Percentiles rank a stretch among this genome's conserved stretches.
phyloP scores from a whole-genome alignment of 2,797 vertebrate genomes.

The Macroramphosus scolopax region DNA sequence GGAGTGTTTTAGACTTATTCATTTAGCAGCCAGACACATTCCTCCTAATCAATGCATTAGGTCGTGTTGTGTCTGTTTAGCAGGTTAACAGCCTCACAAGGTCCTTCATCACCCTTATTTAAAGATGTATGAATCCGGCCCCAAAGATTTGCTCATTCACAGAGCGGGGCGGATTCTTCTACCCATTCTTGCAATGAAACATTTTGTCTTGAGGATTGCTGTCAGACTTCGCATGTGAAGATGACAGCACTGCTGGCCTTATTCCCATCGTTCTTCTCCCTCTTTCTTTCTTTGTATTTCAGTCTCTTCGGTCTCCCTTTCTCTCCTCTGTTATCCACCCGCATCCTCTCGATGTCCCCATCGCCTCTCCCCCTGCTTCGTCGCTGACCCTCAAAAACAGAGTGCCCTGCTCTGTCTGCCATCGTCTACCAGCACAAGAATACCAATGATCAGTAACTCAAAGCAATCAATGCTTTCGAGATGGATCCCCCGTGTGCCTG shows the following conservation, averaged over 20 bases:
- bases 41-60: no score
- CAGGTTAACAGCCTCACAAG: no score
- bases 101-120: no score
- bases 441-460: conserved; percentile 62
- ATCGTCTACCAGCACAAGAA: conserved; percentile 54
- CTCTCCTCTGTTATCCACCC: conserved; percentile 2
- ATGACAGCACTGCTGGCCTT: conserved; percentile 44
- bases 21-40: not conserved
- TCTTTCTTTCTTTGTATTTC: not conserved
- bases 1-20: no score
- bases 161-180: conserved; percentile 19
- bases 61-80: no score
- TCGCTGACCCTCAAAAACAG: conserved; percentile 55
- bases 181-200: conserved; percentile 45
- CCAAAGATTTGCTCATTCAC: conserved; percentile 39
- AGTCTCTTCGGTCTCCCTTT: not conserved
- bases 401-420: conserved; percentile 52
- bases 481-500: conserved; percentile 61
- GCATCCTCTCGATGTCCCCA: conserved; percentile 27
- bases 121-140: conserved; percentile 14
- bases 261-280: conserved; percentile 28
- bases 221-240: conserved; percentile 56
- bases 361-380: not conserved
- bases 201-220: conserved; percentile 58
- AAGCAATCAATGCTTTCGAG: conserved; percentile 65